Conservation (phyloP, 2,797 vertebrate species). For the Urocyon cinereoargenteus region DNA sequence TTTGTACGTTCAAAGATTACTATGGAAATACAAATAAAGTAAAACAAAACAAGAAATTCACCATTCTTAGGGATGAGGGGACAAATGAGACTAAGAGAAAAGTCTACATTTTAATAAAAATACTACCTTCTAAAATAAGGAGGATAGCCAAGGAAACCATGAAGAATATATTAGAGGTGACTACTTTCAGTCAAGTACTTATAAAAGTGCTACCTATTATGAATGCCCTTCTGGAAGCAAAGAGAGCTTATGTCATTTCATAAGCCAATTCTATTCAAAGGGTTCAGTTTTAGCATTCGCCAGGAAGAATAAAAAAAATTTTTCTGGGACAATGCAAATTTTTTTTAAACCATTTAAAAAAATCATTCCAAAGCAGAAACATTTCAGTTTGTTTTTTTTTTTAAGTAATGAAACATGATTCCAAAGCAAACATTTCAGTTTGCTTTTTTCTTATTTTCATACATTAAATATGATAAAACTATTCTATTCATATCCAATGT, state of each 20-base stretch:
- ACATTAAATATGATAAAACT: constrained; percentile 43
- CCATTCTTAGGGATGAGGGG: neutral
- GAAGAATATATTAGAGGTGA: constrained; percentile 27
- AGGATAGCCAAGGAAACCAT: neutral
- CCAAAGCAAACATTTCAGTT: constrained; percentile 46
- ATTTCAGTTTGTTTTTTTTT: neutral
- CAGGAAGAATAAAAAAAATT: constrained; percentile 20
- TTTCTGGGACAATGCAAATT: constrained; percentile 2
- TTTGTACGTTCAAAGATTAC: constrained; percentile 26
- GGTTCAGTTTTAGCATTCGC: constrained; percentile 42
- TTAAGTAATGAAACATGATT: neutral
- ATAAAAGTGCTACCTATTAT: constrained; percentile 41
- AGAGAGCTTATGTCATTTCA: constrained; percentile 39
- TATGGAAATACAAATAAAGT: constrained; percentile 48
- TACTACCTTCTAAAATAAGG: constrained; percentile 5
- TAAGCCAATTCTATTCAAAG: constrained; percentile 61
- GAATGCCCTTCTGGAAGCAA: constrained; percentile 45
- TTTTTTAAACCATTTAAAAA: neutral
- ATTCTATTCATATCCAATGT: constrained; percentile 39
- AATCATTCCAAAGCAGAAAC: constrained; percentile 39
- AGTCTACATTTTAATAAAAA: constrained; percentile 23
- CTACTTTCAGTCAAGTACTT: constrained; percentile 47
- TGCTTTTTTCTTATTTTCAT: neutral
- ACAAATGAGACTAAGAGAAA: neutral
- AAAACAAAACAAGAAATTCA: constrained; percentile 1